These are phyloP conservation scores for Sigmodon hispidus DNA, from an alignment of 2,113 vertebrate genomes.

Conservation along the genomic window DNA sequence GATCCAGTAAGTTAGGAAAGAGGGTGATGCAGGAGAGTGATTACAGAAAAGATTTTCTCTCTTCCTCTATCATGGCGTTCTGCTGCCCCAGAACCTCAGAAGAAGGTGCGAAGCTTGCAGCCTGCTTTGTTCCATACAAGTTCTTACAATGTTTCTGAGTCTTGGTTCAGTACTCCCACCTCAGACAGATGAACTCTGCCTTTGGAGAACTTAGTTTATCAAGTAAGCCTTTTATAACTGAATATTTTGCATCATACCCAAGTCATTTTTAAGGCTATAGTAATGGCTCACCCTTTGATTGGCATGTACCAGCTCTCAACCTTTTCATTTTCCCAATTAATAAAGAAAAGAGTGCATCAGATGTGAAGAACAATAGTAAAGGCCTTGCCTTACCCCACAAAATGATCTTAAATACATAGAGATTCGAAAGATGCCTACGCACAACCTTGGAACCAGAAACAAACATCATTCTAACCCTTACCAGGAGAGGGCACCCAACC, in stretches of 20 bases:
- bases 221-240: not conserved
- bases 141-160: not conserved
- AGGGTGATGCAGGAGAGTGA: not conserved
- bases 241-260: not conserved
- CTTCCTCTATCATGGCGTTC: not conserved
- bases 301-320: not conserved
- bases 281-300: not conserved
- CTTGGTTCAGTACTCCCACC: not conserved
- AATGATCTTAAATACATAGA: not conserved
- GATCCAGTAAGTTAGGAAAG: not conserved
- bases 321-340: not conserved
- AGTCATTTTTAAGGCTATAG: not conserved
- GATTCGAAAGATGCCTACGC: not conserved
- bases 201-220: not conserved
- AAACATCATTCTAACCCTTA: conserved; percentile 13
- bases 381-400: not conserved
- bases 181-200: not conserved
- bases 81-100: not conserved
- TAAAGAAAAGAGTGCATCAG: not conserved
- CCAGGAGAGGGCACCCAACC: not conserved
- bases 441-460: not conserved
- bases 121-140: not conserved
- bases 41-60: not conserved
- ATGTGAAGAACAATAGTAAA: not conserved
- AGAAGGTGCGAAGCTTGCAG: not conserved